phyloP scores from a whole-genome alignment of 1,140 invertebrate genomes.

The Acyrthosiphon pisum region DNA sequence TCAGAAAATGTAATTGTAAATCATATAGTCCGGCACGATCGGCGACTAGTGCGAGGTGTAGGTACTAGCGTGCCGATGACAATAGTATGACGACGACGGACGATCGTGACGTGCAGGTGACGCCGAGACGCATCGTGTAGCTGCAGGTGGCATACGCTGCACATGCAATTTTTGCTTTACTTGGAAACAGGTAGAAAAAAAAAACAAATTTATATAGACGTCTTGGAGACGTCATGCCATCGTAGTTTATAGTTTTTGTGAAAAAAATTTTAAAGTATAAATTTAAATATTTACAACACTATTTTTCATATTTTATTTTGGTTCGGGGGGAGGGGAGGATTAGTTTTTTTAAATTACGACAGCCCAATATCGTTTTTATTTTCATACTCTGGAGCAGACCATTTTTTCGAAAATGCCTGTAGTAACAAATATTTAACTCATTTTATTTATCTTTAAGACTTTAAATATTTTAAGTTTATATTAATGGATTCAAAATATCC shows the following conservation, averaged over 20 bases:
- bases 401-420: not conserved
- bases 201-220: too few species aligned
- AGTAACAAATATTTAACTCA: not conserved
- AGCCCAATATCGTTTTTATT: not conserved
- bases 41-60: not conserved
- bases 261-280: too few species aligned
- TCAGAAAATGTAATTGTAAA: not conserved
- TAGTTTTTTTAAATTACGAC: not conserved
- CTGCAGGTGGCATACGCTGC: not conserved
- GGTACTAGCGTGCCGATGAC: too few species aligned
- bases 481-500: not conserved
- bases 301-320: too few species aligned
- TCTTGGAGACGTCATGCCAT: too few species aligned
- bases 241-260: too few species aligned
- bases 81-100: not conserved
- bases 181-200: not conserved
- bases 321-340: not conserved
- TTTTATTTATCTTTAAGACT: not conserved
- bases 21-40: not conserved
- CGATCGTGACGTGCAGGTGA: not conserved
- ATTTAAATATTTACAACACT: too few species aligned
- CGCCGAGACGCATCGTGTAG: not conserved
- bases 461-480: not conserved
- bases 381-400: not conserved
- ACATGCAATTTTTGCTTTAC: not conserved